Evolutionary conservation across 2,888 invertebrate genomes (phyloP).

Genomic region (Galerucella calmariensis): DNA sequence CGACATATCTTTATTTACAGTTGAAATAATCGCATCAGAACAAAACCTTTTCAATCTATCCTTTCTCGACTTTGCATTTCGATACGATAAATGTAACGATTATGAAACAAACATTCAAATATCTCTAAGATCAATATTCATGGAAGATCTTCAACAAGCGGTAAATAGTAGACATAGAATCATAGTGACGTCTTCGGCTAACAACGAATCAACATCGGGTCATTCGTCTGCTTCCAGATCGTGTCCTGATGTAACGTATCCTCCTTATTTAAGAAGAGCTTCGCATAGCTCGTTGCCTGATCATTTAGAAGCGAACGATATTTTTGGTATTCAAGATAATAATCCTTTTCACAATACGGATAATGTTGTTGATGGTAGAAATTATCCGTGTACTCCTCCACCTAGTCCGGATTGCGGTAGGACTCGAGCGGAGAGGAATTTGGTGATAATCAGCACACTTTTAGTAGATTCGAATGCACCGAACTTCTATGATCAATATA

Average conservation of each 20-base stretch:
- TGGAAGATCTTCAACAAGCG: conserved; percentile 89
- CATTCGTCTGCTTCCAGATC: conserved; percentile 79
- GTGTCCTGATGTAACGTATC: conserved; percentile 77
- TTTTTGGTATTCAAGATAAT: conserved; percentile 60
- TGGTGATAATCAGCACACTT: conserved; percentile 79
- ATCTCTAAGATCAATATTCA: conserved; percentile 84
- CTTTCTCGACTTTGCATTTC: conserved; percentile 84
- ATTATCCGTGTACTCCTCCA: conserved; percentile 68
- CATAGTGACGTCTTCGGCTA: conserved; percentile 76
- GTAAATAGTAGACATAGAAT: conserved; percentile 78
- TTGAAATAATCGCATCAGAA: conserved; percentile 78
- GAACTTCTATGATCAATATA: conserved; percentile 72
- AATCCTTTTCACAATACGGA: conserved; percentile 12
- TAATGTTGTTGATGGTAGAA: conserved; percentile 10
- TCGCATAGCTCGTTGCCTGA: conserved; percentile 70
- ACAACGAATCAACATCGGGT: conserved; percentile 60
- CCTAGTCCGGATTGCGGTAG: conserved; percentile 69
- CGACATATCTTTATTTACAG: conserved; percentile 78
- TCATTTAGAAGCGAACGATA: conserved; percentile 68
- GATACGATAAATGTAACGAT: conserved; percentile 75
- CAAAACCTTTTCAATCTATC: conserved; percentile 86
- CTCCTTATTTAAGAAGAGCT: conserved; percentile 50
- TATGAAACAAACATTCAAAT: conserved; percentile 82
- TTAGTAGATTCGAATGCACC: conserved; percentile 75
- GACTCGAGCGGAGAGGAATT: conserved; percentile 70